Conservation (phyloP, 2,113 vertebrate genomes). For the Clarias gariepinus region DNA sequence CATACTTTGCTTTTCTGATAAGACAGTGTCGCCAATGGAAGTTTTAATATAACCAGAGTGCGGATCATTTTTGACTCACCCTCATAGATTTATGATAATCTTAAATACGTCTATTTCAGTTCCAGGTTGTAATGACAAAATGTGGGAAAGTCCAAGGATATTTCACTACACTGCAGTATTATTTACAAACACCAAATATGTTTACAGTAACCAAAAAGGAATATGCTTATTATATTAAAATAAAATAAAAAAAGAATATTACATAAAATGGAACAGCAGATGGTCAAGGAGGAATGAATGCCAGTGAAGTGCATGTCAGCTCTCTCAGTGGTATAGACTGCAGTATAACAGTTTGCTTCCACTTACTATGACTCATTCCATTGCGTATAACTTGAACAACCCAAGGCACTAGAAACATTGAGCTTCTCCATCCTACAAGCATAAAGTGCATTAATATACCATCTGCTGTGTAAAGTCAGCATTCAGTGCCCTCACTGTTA, state of each 20-base stretch:
- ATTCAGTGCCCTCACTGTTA: not conserved
- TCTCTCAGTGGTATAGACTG: not conserved
- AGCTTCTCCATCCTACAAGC: not conserved
- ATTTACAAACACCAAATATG: not conserved
- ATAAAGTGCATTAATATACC: not conserved
- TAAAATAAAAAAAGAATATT: not conserved
- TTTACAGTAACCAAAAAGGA: not conserved
- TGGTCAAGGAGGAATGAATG: conserved; percentile 11
- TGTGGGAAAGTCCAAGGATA: not conserved
- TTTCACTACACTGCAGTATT: not conserved
- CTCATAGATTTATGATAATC: not conserved
- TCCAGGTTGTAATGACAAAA: not conserved
- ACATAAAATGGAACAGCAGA: conserved; percentile 18
- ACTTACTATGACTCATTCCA: conserved; percentile 37
- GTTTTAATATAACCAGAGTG: no score
- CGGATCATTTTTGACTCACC: no score
- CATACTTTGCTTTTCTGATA: no score
- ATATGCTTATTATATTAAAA: not conserved
- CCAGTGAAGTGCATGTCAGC: conserved; percentile 11
- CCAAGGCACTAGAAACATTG: conserved; percentile 3
- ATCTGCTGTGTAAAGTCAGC: conserved; percentile 22
- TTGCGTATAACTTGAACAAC: conserved; percentile 6
- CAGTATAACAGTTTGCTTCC: conserved; percentile 14
- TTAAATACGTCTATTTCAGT: not conserved
- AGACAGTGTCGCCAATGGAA: no score